Conservation (phyloP, 2,113 vertebrate species). For the Spermophilus dauricus region DNA sequence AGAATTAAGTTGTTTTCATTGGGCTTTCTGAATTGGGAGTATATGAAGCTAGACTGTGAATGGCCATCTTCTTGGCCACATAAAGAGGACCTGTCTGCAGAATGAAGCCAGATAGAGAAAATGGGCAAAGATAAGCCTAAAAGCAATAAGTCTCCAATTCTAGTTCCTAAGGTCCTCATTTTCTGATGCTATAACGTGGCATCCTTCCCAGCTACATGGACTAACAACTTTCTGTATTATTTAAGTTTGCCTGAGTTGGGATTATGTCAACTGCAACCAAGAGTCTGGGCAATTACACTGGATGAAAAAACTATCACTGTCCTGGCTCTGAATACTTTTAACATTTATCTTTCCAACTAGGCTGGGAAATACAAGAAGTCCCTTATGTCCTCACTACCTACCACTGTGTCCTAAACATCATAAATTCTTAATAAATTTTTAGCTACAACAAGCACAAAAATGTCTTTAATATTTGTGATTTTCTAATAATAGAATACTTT, state of each 20-base stretch:
- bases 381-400: background rate
- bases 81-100: background rate
- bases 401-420: background rate
- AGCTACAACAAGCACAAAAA: background rate
- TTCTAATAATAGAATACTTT: background rate
- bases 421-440: conserved; percentile 4
- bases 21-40: conserved; percentile 6
- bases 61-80: background rate
- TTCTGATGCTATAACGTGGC: background rate
- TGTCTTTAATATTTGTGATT: conserved; percentile 19
- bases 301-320: background rate
- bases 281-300: background rate
- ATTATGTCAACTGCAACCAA: background rate
- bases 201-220: background rate
- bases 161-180: background rate
- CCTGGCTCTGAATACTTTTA: background rate
- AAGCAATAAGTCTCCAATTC: background rate
- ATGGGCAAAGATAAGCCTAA: background rate
- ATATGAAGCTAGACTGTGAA: background rate
- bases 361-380: background rate
- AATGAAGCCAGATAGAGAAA: conserved; percentile 18
- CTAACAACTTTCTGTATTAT: background rate
- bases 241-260: background rate
- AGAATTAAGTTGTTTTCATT: background rate
- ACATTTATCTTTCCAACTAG: background rate